Conservation (phyloP, 2,113 vertebrate genomes). For the Catharus minimus region DNA sequence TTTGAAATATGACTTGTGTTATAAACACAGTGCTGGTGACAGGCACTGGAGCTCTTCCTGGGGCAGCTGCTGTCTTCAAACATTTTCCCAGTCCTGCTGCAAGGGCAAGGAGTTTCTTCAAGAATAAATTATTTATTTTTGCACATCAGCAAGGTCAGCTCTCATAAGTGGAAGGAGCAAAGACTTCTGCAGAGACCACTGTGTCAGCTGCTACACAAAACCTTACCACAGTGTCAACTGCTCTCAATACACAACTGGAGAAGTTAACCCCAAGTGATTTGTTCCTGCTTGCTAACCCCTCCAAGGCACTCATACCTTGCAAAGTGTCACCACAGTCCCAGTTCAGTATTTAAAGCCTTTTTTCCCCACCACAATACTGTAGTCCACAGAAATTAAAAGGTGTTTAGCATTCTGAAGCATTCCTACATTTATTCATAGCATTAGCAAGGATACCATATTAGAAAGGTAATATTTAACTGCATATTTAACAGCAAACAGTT, state of each 20-base stretch:
- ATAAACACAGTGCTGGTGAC: neutral
- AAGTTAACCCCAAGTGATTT: neutral
- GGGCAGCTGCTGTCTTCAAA: neutral
- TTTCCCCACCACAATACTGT: neutral
- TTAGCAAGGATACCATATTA: neutral
- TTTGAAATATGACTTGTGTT: neutral
- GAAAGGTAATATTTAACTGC: neutral
- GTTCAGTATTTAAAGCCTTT: neutral
- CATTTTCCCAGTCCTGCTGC: neutral
- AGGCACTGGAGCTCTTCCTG: neutral
- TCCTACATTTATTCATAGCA: neutral
- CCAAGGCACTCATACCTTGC: neutral
- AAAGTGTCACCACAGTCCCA: neutral
- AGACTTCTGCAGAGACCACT: neutral
- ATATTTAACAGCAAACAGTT: neutral
- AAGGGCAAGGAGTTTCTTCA: neutral
- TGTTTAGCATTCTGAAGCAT: neutral
- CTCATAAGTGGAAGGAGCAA: neutral
- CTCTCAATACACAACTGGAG: neutral
- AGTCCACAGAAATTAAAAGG: neutral
- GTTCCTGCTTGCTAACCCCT: neutral
- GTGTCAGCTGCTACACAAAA: neutral
- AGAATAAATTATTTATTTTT: slow-evolving; percentile 9
- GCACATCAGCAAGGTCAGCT: neutral
- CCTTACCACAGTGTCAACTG: neutral